phyloP scores from a whole-genome alignment of 2,797 vertebrate species.

The Sebastes elongatus region DNA sequence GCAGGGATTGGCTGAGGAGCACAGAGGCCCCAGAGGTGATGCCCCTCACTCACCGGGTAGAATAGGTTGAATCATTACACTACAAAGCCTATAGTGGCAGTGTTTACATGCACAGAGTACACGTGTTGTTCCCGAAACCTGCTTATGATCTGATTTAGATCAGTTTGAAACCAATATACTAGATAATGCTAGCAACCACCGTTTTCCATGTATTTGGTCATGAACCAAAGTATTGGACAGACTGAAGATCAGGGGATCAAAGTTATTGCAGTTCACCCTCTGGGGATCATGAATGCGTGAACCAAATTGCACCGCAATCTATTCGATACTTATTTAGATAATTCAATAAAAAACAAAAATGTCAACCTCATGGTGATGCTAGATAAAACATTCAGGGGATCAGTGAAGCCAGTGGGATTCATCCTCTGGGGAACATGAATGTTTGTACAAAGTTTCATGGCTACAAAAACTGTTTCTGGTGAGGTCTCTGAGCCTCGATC shows the following conservation, averaged over 20 bases:
- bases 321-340: neutral
- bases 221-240: neutral
- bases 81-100: neutral
- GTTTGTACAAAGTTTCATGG: neutral
- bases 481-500: neutral
- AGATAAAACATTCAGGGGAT: neutral
- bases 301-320: neutral
- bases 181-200: neutral
- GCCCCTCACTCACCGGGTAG: constrained; percentile 23
- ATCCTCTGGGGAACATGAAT: neutral
- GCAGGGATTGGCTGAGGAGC: neutral
- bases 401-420: neutral
- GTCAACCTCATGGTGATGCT: neutral
- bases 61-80: neutral
- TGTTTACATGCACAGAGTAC: neutral
- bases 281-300: neutral
- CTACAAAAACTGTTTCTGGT: neutral
- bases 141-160: neutral
- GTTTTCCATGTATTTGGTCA: neutral
- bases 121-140: neutral
- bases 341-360: neutral
- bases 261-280: neutral
- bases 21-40: neutral
- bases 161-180: neutral
- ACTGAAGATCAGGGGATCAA: neutral